Evolutionary conservation across 2,797 vertebrate species (phyloP).

Genomic region (Phylloscopus collybita): DNA sequence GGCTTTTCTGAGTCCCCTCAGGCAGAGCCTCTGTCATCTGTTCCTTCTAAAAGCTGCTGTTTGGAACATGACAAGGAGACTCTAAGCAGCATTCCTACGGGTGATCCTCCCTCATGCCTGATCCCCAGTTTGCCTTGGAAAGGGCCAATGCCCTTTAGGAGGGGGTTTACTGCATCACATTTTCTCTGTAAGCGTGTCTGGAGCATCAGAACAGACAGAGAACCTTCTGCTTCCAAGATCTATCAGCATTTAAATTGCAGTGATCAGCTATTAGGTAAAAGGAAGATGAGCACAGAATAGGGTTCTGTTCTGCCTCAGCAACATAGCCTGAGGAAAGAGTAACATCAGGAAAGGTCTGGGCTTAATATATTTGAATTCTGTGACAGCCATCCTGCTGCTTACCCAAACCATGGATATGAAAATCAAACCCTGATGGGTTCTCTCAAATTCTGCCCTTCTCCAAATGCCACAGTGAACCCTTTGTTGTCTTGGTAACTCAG

Average conservation of each 20-base stretch:
- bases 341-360: background rate
- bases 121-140: background rate
- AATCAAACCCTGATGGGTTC: background rate
- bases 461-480: background rate
- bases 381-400: background rate
- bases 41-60: background rate
- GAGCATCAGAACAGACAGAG: no score
- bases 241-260: background rate
- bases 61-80: background rate
- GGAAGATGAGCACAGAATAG: background rate
- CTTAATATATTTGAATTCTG: background rate
- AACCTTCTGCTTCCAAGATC: no score
- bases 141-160: background rate
- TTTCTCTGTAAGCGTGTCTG: no score
- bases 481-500: conserved; percentile 56
- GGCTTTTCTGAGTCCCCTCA: background rate
- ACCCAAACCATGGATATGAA: background rate
- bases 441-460: background rate
- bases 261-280: background rate
- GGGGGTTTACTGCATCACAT: background rate
- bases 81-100: background rate
- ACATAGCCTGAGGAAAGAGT: background rate
- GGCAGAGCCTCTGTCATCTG: background rate
- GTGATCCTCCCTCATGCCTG: background rate
- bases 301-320: background rate